These are phyloP conservation scores for Chironex yamaguchii DNA, from an alignment of 30 jellyfish, hydroid and myxozoan species.

Conservation along the genomic window DNA sequence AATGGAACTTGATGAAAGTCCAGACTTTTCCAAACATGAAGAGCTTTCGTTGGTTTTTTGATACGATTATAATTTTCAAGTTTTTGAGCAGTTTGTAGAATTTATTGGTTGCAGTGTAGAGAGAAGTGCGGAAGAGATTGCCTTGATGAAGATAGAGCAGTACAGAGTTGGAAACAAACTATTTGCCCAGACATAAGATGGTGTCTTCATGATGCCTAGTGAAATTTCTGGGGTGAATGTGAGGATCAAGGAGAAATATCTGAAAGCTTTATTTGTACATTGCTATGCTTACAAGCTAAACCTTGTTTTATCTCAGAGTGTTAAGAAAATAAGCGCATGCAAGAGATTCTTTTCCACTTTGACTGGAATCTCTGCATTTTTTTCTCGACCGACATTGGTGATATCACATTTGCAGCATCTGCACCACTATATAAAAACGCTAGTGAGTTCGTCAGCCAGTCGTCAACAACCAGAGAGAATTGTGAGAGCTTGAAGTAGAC, in stretches of 20 bases:
- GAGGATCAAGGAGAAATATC: slow-evolving; percentile 19
- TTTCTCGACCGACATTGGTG: no score
- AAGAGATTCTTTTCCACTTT: no score
- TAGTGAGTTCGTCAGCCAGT: no score
- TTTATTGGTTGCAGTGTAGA: slow-evolving; percentile 27
- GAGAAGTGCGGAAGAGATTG: slow-evolving; percentile 28
- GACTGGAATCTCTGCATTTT: no score
- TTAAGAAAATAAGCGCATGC: no score
- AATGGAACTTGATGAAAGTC: slow-evolving; percentile 47
- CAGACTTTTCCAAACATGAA: slow-evolving; percentile 28
- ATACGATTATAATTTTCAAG: slow-evolving; percentile 10
- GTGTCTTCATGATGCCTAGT: slow-evolving; percentile 30
- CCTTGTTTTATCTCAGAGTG: neutral
- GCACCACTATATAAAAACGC: no score
- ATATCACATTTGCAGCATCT: no score
- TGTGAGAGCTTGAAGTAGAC: no score
- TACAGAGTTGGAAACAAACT: slow-evolving; percentile 31
- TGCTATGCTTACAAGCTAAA: slow-evolving; percentile 47
- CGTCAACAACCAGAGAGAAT: slow-evolving; percentile 6
- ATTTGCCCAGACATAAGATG: slow-evolving; percentile 43
- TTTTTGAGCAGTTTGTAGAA: slow-evolving; percentile 7
- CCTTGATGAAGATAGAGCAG: neutral
- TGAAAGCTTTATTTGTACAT: slow-evolving; percentile 27
- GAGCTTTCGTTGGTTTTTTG: slow-evolving; percentile 39
- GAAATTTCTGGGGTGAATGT: slow-evolving; percentile 5